These are phyloP conservation scores for Agriopis aurantiaria DNA, from an alignment of 2,888 invertebrate genomes.

Conservation along the genomic window DNA sequence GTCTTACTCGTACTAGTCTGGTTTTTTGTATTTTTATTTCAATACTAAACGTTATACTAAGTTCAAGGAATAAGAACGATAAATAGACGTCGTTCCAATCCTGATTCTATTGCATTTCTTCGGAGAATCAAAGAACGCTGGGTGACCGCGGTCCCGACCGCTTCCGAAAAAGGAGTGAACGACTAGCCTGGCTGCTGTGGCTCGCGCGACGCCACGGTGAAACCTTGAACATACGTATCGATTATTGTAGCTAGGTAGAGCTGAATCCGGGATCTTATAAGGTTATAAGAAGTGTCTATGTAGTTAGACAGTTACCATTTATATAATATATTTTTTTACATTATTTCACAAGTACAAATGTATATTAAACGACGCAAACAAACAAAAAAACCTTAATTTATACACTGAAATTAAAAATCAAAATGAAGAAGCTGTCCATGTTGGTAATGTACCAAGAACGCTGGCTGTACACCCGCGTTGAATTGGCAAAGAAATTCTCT, in stretches of 20 bases:
- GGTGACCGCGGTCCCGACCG: slow-evolving; percentile 46
- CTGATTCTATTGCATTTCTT: slow-evolving; percentile 50
- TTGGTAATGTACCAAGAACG: no score
- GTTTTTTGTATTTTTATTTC: no score
- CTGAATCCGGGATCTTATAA: slow-evolving; percentile 8
- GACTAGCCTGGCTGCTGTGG: slow-evolving; percentile 23
- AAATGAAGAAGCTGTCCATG: no score
- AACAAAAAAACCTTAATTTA: not conserved
- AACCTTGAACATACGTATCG: slow-evolving; percentile 22
- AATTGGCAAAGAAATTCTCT: no score
- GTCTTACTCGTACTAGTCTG: no score
- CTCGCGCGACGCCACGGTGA: slow-evolving; percentile 19
- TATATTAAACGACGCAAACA: not conserved
- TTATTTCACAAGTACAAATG: not conserved
- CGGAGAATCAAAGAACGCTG: slow-evolving; percentile 53
- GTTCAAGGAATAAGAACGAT: slow-evolving; percentile 7
- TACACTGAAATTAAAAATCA: no score
- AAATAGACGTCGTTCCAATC: slow-evolving; percentile 28
- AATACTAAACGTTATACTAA: no score
- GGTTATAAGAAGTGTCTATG: not conserved
- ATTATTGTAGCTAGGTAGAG: not conserved
- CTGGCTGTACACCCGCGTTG: no score
- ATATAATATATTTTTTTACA: no score
- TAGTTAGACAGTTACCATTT: not conserved
- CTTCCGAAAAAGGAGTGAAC: slow-evolving; percentile 65